phyloP scores from a whole-genome alignment of 2,113 vertebrate species.

The Theristicus caerulescens region DNA sequence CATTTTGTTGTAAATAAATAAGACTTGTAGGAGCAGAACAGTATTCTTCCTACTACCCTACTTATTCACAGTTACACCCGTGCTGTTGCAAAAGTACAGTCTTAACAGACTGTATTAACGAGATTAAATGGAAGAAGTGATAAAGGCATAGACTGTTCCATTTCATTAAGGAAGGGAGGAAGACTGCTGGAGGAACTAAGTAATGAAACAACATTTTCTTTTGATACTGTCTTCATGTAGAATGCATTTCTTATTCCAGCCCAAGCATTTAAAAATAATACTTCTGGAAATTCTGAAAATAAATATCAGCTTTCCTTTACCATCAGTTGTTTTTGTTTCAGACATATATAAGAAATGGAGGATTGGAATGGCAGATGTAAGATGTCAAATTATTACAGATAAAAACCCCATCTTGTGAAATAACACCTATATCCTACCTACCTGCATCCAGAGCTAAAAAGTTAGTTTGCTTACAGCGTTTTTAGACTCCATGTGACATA shows the following conservation, averaged over 20 bases:
- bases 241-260: not conserved
- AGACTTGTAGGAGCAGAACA: slow-evolving; percentile 47
- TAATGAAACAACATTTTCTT: not conserved
- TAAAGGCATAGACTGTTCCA: slow-evolving; percentile 75
- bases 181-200: slow-evolving; percentile 24
- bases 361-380: not conserved
- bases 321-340: not conserved
- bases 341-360: not conserved
- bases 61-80: slow-evolving; percentile 51
- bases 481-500: not conserved
- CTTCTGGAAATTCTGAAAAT: not conserved
- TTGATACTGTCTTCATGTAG: not conserved
- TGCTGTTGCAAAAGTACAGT: slow-evolving; percentile 65
- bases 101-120: slow-evolving; percentile 78
- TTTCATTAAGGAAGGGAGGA: slow-evolving; percentile 74
- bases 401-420: not conserved
- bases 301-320: not conserved
- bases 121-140: slow-evolving; percentile 81
- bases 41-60: slow-evolving; percentile 26
- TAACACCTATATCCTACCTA: not conserved
- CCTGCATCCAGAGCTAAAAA: not conserved
- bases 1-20: slow-evolving; percentile 63
- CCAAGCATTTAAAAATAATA: not conserved
- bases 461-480: not conserved
- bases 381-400: not conserved